Conservation (phyloP, 2,797 vertebrate genomes). For the Phoebastria nigripes region DNA sequence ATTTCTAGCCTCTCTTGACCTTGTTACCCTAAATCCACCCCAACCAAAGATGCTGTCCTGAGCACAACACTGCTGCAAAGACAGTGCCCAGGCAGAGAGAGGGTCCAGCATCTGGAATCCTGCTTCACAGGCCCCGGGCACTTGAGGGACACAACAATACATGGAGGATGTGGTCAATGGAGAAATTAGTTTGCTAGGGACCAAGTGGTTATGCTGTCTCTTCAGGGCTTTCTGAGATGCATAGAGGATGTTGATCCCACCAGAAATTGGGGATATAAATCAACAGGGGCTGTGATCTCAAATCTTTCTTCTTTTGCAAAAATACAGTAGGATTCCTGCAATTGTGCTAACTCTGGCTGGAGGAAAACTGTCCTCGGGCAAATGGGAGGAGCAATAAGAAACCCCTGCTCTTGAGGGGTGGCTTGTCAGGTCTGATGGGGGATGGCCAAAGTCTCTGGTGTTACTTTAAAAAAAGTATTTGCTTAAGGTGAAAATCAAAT, state of each 20-base stretch:
- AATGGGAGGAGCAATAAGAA: not conserved
- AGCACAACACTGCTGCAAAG: not conserved
- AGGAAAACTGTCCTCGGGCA: not conserved
- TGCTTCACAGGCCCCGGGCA: not conserved
- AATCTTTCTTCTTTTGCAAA: not conserved
- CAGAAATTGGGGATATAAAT: not conserved
- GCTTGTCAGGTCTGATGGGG: not conserved
- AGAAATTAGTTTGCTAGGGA: not conserved
- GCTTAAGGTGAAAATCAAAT: not conserved
- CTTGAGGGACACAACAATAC: slow-evolving; percentile 7
- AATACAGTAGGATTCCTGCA: not conserved
- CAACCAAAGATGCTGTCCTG: not conserved
- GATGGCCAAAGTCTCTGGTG: not conserved
- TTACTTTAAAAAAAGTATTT: not conserved
- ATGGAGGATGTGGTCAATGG: slow-evolving; percentile 9
- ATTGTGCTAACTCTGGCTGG: not conserved
- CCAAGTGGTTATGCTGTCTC: not conserved
- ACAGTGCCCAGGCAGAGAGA: not conserved
- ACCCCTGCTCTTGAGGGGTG: not conserved
- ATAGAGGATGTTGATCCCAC: not conserved
- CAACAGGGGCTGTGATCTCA: not conserved
- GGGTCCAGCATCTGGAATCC: slow-evolving; percentile 26
- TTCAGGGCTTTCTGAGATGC: slow-evolving; percentile 24
- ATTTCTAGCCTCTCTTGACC: not conserved
- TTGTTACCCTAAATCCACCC: not conserved